phyloP scores from a whole-genome alignment of 1,140 invertebrate species.

The Drosophila bocki region DNA sequence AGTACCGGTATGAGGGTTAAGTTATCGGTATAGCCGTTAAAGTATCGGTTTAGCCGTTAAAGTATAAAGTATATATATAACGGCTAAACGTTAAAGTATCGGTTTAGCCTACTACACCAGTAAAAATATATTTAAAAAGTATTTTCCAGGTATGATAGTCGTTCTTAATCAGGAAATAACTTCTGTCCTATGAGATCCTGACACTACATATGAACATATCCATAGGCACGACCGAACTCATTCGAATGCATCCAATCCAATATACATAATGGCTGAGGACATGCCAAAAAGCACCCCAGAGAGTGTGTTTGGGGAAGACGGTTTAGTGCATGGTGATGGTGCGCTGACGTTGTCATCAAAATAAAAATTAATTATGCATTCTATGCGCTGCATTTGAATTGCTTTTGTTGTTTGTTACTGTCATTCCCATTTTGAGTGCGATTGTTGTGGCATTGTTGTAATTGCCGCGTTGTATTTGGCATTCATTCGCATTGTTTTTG shows the following conservation, averaged over 20 bases:
- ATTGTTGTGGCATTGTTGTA: constrained; percentile 54
- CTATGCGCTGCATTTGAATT: constrained; percentile 82
- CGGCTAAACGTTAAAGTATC: too few relatives aligned
- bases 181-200: too few relatives aligned
- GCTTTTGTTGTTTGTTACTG: constrained; percentile 80
- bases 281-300: constrained; percentile 30
- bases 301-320: constrained; percentile 14
- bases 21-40: too few relatives aligned
- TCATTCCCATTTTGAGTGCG: constrained; percentile 69
- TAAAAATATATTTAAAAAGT: too few relatives aligned
- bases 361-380: constrained; percentile 85
- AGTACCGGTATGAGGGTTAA: too few relatives aligned
- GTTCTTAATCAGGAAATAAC: too few relatives aligned
- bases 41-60: too few relatives aligned
- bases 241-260: constrained; percentile 12
- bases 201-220: background rate
- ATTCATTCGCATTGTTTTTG: constrained; percentile 31
- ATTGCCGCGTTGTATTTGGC: constrained; percentile 25
- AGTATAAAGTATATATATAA: too few relatives aligned
- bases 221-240: background rate
- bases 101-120: too few relatives aligned
- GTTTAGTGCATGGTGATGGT: constrained; percentile 33
- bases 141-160: too few relatives aligned
- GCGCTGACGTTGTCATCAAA: constrained; percentile 85
- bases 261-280: constrained; percentile 48